phyloP scores from a whole-genome alignment of 2,797 vertebrate species.

The Gymnothorax reevesii region DNA sequence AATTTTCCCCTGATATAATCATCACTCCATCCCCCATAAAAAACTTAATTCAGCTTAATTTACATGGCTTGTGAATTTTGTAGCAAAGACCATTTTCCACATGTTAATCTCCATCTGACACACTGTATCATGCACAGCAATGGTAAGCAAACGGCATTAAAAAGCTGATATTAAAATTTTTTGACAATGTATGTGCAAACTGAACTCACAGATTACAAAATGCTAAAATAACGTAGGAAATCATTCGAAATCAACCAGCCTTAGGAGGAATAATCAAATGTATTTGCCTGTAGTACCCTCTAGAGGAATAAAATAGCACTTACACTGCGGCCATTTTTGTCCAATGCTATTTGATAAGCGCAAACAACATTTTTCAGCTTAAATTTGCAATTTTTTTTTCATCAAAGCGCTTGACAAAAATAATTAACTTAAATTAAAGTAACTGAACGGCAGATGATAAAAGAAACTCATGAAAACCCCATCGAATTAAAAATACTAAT shows the following conservation, averaged over 20 bases:
- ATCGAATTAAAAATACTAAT: not conserved
- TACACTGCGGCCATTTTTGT: not conserved
- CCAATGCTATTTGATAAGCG: not conserved
- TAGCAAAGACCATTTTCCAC: not conserved
- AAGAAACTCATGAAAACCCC: not conserved
- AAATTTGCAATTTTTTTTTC: not conserved
- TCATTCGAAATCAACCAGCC: not conserved
- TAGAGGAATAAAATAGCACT: not conserved
- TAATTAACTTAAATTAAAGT: not conserved
- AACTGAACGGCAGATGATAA: not conserved
- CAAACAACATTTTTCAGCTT: not conserved
- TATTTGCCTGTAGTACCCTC: slow-evolving; percentile 11
- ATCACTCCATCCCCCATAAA: no score
- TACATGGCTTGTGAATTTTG: not conserved
- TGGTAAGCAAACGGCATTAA: not conserved
- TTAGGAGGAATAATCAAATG: not conserved
- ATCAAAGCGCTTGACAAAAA: not conserved
- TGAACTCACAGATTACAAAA: not conserved
- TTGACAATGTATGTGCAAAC: not conserved
- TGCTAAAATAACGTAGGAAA: not conserved
- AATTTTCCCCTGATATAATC: no score
- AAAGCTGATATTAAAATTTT: not conserved
- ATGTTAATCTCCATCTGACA: not conserved
- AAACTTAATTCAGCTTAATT: not conserved
- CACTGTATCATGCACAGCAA: not conserved